Conservation (phyloP, 2,113 vertebrate species). For the Chlorodrepanis virens region DNA sequence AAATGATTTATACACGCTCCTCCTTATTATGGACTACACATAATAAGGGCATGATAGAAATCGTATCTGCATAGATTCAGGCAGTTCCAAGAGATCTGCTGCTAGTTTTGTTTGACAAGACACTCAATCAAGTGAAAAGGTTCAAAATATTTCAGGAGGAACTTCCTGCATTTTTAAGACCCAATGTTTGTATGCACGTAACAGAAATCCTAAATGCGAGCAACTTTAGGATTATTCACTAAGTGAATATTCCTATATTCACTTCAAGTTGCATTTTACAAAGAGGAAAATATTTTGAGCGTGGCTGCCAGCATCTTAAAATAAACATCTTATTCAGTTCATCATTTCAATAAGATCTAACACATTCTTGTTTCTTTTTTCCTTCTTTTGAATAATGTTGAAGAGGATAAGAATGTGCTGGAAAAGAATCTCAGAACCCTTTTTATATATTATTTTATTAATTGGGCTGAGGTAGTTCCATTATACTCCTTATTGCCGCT, state of each 20-base stretch:
- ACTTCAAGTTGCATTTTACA: slow-evolving; percentile 39
- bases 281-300: slow-evolving; percentile 38
- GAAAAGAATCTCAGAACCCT: neutral
- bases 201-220: slow-evolving; percentile 67
- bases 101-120: slow-evolving; percentile 83
- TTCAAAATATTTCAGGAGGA: slow-evolving; percentile 76
- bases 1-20: slow-evolving; percentile 78
- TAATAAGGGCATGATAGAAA: slow-evolving; percentile 82
- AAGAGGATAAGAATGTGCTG: neutral
- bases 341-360: slow-evolving; percentile 16
- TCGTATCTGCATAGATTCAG: slow-evolving; percentile 82
- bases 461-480: neutral
- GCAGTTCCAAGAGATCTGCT: slow-evolving; percentile 77
- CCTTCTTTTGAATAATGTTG: neutral
- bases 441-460: neutral
- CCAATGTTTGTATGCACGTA: slow-evolving; percentile 62
- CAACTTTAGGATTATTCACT: neutral
- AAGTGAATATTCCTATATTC: neutral
- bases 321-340: slow-evolving; percentile 10
- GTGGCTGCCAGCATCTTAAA: neutral
- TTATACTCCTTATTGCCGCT: neutral
- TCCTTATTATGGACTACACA: slow-evolving; percentile 80
- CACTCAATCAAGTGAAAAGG: slow-evolving; percentile 77
- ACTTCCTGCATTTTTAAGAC: slow-evolving; percentile 66
- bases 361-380: neutral